These are phyloP conservation scores for Trididemnum nubilum DNA, from an alignment of 23 tunicate species.

Conservation along the genomic window DNA sequence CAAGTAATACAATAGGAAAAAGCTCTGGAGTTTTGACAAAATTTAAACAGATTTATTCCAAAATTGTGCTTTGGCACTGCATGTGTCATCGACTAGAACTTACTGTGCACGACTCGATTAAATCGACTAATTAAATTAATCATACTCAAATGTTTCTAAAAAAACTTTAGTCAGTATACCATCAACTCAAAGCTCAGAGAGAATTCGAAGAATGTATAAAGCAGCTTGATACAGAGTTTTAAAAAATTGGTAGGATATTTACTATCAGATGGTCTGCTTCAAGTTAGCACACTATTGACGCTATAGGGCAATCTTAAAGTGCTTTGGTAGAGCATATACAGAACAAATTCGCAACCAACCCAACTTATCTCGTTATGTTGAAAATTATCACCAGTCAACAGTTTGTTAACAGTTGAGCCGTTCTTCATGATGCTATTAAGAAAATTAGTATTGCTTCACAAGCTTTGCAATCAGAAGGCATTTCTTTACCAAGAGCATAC, in stretches of 20 bases:
- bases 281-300: background rate
- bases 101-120: background rate
- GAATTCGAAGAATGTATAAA: background rate
- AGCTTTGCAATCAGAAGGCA: background rate
- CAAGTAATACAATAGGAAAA: background rate
- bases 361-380: background rate
- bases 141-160: background rate
- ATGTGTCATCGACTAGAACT: background rate
- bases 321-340: background rate
- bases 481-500: background rate
- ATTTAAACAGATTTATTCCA: background rate
- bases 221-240: background rate
- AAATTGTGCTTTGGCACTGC: background rate
- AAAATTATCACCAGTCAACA: background rate
- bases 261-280: background rate
- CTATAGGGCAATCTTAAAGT: background rate
- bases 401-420: background rate
- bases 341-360: background rate
- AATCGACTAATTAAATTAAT: background rate
- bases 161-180: background rate
- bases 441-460: background rate
- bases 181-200: background rate
- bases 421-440: background rate
- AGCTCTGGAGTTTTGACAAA: background rate
- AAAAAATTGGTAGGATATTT: background rate